Evolutionary conservation across 2,113 vertebrate genomes (phyloP).

Genomic region (Grammomys dolichurus): DNA sequence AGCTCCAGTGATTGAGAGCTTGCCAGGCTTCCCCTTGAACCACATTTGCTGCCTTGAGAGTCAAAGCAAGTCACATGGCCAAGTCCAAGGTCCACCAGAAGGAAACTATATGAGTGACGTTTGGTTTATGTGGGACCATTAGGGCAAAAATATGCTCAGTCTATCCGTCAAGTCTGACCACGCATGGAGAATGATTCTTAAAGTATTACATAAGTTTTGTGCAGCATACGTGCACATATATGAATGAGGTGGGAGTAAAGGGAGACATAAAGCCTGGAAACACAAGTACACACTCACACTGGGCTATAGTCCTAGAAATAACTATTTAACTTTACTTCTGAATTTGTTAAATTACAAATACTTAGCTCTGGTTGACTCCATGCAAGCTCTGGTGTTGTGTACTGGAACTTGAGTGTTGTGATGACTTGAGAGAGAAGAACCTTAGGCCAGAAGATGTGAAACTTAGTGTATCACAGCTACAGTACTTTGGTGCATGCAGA

Average conservation of each 20-base stretch:
- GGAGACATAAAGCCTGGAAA: background rate
- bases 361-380: background rate
- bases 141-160: background rate
- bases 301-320: background rate
- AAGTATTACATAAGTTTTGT: constrained; percentile 6
- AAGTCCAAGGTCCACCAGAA: background rate
- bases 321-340: constrained; percentile 6
- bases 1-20: background rate
- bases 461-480: constrained; percentile 7
- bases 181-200: background rate
- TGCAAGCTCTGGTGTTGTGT: background rate
- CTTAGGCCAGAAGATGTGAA: background rate
- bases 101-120: background rate
- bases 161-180: background rate
- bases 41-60: background rate
- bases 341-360: constrained; percentile 45
- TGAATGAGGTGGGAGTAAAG: background rate
- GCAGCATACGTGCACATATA: background rate
- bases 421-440: background rate
- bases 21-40: background rate
- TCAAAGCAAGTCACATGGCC: background rate
- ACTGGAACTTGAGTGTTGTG: background rate
- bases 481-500: background rate
- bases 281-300: background rate
- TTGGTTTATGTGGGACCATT: background rate